phyloP scores from a whole-genome alignment of 2,888 invertebrate genomes.

The Drosophila paramelanica region DNA sequence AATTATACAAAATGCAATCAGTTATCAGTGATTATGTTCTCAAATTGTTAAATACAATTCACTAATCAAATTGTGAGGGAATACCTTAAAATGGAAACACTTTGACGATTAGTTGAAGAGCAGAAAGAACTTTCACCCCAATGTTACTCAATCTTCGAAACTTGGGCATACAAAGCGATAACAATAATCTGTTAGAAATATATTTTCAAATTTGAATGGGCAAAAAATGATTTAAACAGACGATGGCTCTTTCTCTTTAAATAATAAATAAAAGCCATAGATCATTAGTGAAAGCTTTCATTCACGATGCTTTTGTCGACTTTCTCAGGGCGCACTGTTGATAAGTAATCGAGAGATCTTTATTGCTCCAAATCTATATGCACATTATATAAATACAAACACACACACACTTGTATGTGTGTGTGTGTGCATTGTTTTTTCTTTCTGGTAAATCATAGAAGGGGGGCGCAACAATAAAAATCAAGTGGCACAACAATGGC shows the following conservation, averaged over 20 bases:
- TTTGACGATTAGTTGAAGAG: slow-evolving; percentile 7
- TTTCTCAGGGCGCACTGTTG: slow-evolving; percentile 40
- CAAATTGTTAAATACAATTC: background rate
- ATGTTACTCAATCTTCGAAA: slow-evolving; percentile 9
- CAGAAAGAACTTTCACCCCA: slow-evolving; percentile 22
- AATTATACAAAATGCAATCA: slow-evolving; percentile 14
- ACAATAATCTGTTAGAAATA: background rate
- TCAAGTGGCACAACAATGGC: slow-evolving; percentile 58
- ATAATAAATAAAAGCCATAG: slow-evolving; percentile 13
- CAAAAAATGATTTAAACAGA: slow-evolving; percentile 1
- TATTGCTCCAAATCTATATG: slow-evolving; percentile 27
- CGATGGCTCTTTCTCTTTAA: background rate
- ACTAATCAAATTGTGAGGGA: slow-evolving; percentile 11
- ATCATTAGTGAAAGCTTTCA: slow-evolving; percentile 54
- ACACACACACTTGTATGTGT: too few species aligned
- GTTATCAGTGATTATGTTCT: slow-evolving; percentile 7
- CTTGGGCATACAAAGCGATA: slow-evolving; percentile 10
- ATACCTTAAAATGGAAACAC: slow-evolving; percentile 3
- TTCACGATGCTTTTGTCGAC: slow-evolving; percentile 29
- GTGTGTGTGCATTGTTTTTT: background rate
- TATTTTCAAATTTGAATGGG: slow-evolving; percentile 19
- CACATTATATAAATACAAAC: slow-evolving; percentile 4
- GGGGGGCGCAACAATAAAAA: slow-evolving; percentile 17
- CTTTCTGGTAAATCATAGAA: background rate
- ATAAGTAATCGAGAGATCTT: slow-evolving; percentile 40